phyloP scores from a whole-genome alignment of 2,797 vertebrate species.

The Bovichtus variegatus region DNA sequence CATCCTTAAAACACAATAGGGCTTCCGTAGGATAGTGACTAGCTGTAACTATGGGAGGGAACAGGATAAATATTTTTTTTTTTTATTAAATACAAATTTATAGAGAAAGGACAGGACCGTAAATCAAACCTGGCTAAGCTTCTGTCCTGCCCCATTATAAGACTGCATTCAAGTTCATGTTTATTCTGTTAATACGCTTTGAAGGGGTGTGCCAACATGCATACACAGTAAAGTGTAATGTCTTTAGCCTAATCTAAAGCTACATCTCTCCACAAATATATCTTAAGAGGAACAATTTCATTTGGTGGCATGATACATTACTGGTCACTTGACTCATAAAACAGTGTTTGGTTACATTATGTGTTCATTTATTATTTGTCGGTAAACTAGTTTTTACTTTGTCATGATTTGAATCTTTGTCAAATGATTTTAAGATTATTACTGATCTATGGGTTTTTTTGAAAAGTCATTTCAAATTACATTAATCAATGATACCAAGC shows the following conservation, averaged over 20 bases:
- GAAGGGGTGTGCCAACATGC: background rate
- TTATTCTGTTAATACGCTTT: background rate
- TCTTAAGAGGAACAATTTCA: background rate
- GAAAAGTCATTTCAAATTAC: background rate
- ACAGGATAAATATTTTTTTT: constrained; percentile 28
- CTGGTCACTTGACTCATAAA: background rate
- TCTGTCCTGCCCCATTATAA: background rate
- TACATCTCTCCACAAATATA: background rate
- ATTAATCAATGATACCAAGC: constrained; percentile 6
- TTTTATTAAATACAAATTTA: background rate
- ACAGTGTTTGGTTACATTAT: background rate
- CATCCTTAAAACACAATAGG: constrained; percentile 65
- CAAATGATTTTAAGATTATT: background rate
- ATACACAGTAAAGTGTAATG: background rate
- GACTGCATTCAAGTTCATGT: background rate
- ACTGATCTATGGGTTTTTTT: background rate
- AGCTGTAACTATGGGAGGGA: constrained; percentile 25
- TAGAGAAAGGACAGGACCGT: background rate
- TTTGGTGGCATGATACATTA: background rate
- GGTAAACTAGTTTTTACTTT: background rate
- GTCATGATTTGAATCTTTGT: background rate
- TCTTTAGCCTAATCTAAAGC: background rate
- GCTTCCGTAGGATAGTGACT: constrained; percentile 36
- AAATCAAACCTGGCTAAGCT: constrained; percentile 27
- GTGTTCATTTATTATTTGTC: background rate